phyloP scores from a whole-genome alignment of 2,113 vertebrate species.

The Scomber scombrus region DNA sequence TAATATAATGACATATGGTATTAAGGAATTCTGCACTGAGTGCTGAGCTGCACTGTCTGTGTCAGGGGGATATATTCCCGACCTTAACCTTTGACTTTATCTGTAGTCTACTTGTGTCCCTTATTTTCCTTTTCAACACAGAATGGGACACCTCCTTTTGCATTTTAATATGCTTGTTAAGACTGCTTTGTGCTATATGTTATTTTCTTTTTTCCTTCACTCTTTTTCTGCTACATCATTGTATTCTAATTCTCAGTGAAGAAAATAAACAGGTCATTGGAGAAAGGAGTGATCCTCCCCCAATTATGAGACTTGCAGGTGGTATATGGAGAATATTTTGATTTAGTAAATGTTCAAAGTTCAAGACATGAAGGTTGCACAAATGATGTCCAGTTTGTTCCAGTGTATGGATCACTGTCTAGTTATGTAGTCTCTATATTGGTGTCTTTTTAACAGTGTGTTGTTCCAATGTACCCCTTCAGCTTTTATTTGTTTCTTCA shows the following conservation, averaged over 20 bases:
- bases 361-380: constrained; percentile 29
- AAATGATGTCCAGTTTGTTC: constrained; percentile 24
- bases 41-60: background rate
- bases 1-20: constrained; percentile 4
- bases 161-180: constrained; percentile 53
- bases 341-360: constrained; percentile 78
- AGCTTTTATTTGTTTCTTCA: background rate
- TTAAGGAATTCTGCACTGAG: background rate
- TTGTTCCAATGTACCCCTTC: background rate
- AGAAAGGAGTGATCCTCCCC: constrained; percentile 55
- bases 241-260: constrained; percentile 62
- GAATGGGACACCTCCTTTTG: constrained; percentile 2
- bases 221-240: constrained; percentile 41
- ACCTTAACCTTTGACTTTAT: constrained; percentile 3
- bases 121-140: constrained; percentile 24
- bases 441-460: background rate
- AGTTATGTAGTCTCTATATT: constrained; percentile 2
- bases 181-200: constrained; percentile 44
- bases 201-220: constrained; percentile 32
- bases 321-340: constrained; percentile 77
- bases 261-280: constrained; percentile 67
- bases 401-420: background rate
- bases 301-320: constrained; percentile 73
- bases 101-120: background rate
- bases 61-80: background rate